Conservation (phyloP, 2,888 invertebrate species). For the Limnephilus auricula region DNA sequence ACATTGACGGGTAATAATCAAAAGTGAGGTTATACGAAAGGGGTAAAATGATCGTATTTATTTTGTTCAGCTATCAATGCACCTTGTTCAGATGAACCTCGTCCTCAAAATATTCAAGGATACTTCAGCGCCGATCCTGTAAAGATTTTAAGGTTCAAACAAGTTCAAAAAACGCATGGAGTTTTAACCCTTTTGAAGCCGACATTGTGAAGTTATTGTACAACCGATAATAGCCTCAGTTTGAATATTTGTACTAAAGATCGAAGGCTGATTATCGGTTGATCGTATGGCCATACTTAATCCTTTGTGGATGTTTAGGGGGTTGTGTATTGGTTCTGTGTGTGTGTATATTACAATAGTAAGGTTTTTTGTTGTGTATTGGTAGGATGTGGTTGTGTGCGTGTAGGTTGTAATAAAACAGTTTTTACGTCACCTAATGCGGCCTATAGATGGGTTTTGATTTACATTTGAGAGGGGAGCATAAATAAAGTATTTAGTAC, state of each 20-base stretch:
- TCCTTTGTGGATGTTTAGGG: neutral
- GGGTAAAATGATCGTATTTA: neutral
- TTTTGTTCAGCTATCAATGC: neutral
- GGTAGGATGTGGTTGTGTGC: neutral
- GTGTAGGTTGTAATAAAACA: conserved; percentile 38
- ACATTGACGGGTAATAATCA: neutral
- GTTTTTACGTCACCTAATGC: conserved; percentile 61
- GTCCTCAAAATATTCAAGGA: neutral
- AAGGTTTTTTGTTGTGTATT: neutral
- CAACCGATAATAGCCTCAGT: neutral
- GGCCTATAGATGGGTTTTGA: conserved; percentile 63
- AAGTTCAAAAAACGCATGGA: conserved; percentile 4
- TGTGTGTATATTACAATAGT: neutral
- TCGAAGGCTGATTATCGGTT: conserved; percentile 4
- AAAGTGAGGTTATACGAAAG: neutral
- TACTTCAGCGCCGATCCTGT: conserved; percentile 8
- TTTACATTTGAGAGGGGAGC: conserved; percentile 63
- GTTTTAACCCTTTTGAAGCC: conserved; percentile 7
- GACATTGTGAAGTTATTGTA: neutral
- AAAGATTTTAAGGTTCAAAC: neutral
- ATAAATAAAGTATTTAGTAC: conserved; percentile 66
- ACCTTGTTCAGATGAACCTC: neutral
- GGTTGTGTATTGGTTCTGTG: conserved; percentile 40
- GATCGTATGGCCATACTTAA: neutral
- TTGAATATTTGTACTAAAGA: neutral